Conservation (phyloP, 1,140 invertebrate genomes). For the Uloborus diversus region DNA sequence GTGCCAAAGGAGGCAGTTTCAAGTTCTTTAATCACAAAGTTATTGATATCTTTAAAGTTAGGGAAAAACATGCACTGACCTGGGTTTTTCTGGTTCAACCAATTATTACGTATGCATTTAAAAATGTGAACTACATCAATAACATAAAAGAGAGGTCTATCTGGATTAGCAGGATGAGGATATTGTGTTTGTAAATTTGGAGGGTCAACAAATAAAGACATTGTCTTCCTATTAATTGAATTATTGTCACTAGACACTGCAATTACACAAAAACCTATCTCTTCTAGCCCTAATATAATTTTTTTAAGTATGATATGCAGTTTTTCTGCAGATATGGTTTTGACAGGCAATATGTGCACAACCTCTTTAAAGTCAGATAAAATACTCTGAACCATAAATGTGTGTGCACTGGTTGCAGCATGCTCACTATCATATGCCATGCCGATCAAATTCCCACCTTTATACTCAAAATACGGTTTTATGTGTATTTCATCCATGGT, state of each 20-base stretch:
- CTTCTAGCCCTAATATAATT: constrained; percentile 46
- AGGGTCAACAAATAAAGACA: constrained; percentile 34
- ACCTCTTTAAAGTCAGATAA: constrained; percentile 53
- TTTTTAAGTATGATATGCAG: constrained; percentile 31
- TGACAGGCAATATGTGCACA: constrained; percentile 54
- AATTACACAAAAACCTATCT: constrained; percentile 7
- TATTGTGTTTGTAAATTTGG: constrained; percentile 11
- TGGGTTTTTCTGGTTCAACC: constrained; percentile 18
- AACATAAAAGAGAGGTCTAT: constrained; percentile 34
- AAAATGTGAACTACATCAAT: constrained; percentile 39
- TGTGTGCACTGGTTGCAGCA: constrained; percentile 51
- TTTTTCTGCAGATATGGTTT: constrained; percentile 32
- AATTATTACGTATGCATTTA: constrained; percentile 32
- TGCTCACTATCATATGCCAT: constrained; percentile 36
- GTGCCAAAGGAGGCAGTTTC: constrained; percentile 12
- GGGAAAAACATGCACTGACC: neutral
- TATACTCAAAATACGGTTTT: constrained; percentile 57
- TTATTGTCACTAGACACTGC: constrained; percentile 56
- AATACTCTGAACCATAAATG: constrained; percentile 57
- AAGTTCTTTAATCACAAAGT: neutral
- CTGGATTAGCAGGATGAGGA: neutral
- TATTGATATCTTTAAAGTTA: neutral
- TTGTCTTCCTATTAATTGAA: constrained; percentile 56
- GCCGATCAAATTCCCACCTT: constrained; percentile 57
- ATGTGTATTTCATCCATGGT: constrained; percentile 58